Conservation (phyloP, 2,888 invertebrate species). For the Drosophila dives region DNA sequence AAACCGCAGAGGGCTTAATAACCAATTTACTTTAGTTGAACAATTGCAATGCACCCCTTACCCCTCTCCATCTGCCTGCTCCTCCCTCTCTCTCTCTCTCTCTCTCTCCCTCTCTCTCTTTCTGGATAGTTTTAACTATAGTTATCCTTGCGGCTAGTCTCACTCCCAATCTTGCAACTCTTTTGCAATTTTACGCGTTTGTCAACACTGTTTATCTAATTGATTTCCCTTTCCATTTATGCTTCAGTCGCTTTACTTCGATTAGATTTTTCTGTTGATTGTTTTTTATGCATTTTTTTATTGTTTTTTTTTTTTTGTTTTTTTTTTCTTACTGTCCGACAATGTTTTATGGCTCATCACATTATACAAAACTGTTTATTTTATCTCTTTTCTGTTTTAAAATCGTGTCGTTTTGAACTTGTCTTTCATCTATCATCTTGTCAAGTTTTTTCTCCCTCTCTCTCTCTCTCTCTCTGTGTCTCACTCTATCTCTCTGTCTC, state of each 20-base stretch:
- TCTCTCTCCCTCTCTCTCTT: background rate
- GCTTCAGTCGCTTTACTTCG: background rate
- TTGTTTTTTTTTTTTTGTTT: background rate
- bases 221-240: background rate
- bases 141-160: background rate
- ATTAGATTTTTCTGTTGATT: background rate
- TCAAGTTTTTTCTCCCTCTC: background rate
- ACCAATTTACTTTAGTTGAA: conserved; percentile 44
- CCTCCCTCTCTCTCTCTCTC: background rate
- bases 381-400: background rate
- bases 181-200: conserved; percentile 4
- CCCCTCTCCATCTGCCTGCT: background rate
- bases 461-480: background rate
- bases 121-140: background rate
- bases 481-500: background rate
- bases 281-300: background rate
- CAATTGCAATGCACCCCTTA: conserved; percentile 46
- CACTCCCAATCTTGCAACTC: background rate
- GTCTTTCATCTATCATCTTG: background rate
- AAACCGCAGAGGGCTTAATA: conserved; percentile 34
- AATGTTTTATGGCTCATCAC: no score
- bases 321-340: background rate
- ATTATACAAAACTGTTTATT: background rate
- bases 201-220: conserved; percentile 6
- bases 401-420: background rate